Evolutionary conservation across 2,797 vertebrate genomes (phyloP).

Genomic region (Argya squamiceps): DNA sequence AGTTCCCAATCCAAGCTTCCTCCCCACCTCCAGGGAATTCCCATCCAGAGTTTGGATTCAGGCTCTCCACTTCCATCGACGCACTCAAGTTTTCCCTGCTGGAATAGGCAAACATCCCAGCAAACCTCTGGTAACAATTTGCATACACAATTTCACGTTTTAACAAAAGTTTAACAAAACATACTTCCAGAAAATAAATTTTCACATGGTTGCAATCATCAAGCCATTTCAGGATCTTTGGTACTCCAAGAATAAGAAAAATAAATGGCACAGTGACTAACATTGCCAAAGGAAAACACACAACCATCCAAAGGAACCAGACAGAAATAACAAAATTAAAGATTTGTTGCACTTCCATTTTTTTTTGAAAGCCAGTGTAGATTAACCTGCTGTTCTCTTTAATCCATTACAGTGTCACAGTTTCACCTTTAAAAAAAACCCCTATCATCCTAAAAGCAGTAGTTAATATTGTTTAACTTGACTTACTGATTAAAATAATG

Average conservation of each 20-base stretch:
- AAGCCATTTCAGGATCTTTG: slow-evolving; percentile 80
- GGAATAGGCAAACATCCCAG: slow-evolving; percentile 1
- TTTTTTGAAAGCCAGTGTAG: slow-evolving; percentile 63
- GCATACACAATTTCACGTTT: not conserved
- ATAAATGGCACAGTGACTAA: slow-evolving; percentile 71
- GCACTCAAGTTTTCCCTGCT: slow-evolving; percentile 9
- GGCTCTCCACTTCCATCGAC: not conserved
- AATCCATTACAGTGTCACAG: slow-evolving; percentile 57
- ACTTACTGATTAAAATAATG: slow-evolving; percentile 70
- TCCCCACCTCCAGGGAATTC: not conserved
- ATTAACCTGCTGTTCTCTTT: slow-evolving; percentile 43
- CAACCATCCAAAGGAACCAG: slow-evolving; percentile 26
- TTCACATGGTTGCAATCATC: slow-evolving; percentile 56
- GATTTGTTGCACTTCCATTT: slow-evolving; percentile 27
- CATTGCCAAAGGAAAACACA: slow-evolving; percentile 33
- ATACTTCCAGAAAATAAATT: slow-evolving; percentile 35
- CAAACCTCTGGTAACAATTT: not conserved
- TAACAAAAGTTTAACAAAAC: slow-evolving; percentile 37
- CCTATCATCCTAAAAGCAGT: slow-evolving; percentile 67
- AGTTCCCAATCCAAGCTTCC: not conserved
- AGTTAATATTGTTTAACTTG: slow-evolving; percentile 67
- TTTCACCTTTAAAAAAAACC: slow-evolving; percentile 58
- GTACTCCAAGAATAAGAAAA: slow-evolving; percentile 74
- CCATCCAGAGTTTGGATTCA: not conserved
- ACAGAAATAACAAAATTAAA: slow-evolving; percentile 19